These are phyloP conservation scores for Tribolium castaneum DNA, from an alignment of 1,140 invertebrate species.

Conservation along the genomic window DNA sequence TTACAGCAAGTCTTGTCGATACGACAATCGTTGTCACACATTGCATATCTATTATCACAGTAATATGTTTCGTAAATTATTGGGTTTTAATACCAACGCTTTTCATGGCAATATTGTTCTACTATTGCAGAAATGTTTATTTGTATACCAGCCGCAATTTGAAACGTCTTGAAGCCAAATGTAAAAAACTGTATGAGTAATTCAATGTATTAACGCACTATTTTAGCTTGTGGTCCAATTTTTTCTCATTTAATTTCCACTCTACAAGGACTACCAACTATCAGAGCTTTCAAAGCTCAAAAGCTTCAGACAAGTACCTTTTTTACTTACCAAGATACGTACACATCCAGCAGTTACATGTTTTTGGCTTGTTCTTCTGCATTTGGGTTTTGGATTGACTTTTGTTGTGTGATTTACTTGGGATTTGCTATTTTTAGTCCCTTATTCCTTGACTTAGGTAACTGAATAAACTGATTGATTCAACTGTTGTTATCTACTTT, in stretches of 20 bases:
- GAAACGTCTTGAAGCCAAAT: conserved; percentile 73
- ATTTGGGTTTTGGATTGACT: conserved; percentile 82
- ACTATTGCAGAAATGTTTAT: conserved; percentile 69
- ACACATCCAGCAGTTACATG: conserved; percentile 74
- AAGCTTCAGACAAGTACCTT: conserved; percentile 82
- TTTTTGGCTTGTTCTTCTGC: conserved; percentile 71
- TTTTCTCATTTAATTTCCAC: conserved; percentile 75
- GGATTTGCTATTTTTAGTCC: background rate
- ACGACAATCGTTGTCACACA: conserved; percentile 66
- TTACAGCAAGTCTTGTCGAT: conserved; percentile 67
- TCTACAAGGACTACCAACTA: conserved; percentile 81
- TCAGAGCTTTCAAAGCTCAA: conserved; percentile 84
- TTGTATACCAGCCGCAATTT: conserved; percentile 73
- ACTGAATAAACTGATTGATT: background rate
- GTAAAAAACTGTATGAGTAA: conserved; percentile 62
- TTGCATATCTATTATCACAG: conserved; percentile 41
- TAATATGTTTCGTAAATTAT: conserved; percentile 48
- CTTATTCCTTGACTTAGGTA: background rate
- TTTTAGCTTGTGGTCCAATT: conserved; percentile 68
- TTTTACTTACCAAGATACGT: conserved; percentile 79
- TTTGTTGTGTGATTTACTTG: conserved; percentile 67
- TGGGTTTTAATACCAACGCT: conserved; percentile 61
- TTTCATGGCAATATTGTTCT: conserved; percentile 67
- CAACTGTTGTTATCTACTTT: background rate
- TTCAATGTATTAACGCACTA: background rate